phyloP scores from a whole-genome alignment of 2,797 vertebrate species.

The Harpagifer antarcticus region DNA sequence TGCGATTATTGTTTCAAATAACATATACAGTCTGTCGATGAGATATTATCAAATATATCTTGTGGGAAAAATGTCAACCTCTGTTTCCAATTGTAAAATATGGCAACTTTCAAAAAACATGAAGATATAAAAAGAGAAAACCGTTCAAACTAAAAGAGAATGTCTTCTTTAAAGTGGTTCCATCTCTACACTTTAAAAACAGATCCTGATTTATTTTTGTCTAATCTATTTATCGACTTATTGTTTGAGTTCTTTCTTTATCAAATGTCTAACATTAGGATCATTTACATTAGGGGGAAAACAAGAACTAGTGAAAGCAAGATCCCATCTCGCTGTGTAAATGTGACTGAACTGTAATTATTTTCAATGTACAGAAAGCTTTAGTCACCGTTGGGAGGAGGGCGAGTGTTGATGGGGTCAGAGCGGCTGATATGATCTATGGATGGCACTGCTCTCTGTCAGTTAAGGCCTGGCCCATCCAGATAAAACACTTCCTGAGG shows the following conservation, averaged over 20 bases:
- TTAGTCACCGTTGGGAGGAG: slow-evolving; percentile 22
- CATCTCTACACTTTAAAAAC: no score
- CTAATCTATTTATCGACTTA: no score
- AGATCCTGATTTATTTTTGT: no score
- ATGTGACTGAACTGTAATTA: slow-evolving; percentile 11
- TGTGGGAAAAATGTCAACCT: no score
- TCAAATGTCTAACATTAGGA: background rate
- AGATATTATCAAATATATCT: no score
- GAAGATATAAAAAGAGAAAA: no score
- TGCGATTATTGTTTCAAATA: no score
- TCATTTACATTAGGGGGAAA: slow-evolving; percentile 1
- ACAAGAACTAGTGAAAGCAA: slow-evolving; percentile 5
- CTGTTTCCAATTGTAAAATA: no score
- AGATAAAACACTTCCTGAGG: slow-evolving; percentile 77
- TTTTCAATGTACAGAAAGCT: slow-evolving; percentile 22
- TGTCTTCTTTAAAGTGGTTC: no score
- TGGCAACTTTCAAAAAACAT: no score
- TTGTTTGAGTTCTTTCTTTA: background rate
- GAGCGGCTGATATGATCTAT: slow-evolving; percentile 62
- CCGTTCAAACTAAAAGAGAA: no score
- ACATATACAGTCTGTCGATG: no score
- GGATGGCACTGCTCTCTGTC: slow-evolving; percentile 44
- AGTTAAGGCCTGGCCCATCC: slow-evolving; percentile 52
- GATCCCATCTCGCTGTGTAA: slow-evolving; percentile 5
- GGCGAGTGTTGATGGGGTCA: slow-evolving; percentile 58